Evolutionary conservation across 1,140 invertebrate species (phyloP), one percentile per base, ranked within the genome.

Genomic region (Melanaphis sacchari): DNA sequence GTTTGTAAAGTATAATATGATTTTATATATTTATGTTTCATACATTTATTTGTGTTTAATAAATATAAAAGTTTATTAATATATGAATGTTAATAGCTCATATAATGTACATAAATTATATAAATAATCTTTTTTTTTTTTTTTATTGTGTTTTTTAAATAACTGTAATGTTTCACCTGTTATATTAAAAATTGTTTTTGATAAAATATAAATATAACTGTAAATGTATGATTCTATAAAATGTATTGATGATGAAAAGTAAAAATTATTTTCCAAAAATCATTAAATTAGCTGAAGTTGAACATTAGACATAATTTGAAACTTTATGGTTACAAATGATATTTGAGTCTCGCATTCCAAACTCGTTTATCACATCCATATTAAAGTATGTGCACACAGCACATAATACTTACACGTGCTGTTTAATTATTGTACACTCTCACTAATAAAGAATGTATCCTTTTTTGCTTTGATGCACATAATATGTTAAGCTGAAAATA

Each of bases 331-430:
- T 52, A 49, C n/a, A 24, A 21, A 52, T 52, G n/a, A 89, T 89
- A 89, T 38, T 89, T 36, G n/a, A 89, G 87, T 89, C 87, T 2
- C 18, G 24, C 87, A 36, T 89, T 89, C 31, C 87, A 52, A 89
- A 54, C 88, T 89, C 49, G 54, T 89, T 54, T 89, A 89, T 89
- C 88, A 89, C 49, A 54, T 36, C n/a, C 52, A 89, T 38, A 49
- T 54, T 89, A 38, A 89, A 40, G 88, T 36, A 36, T 89, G 22
- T 54, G 46, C 41, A n/a, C 84, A 22, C n/a, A 76, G 46, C 41
- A n/a, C 84, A 22, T 76, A 76, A 21, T 89, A 52, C 87, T 22
- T 89, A 52, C n/a, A 89, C 46, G 87, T 52, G 87, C 43, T 89
- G 49, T 89, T 52, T n/a, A 52, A 38, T 49, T 89, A 36, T 24